phyloP scores from a whole-genome alignment of 1,140 invertebrate species.

The Chrysopa pallens region DNA sequence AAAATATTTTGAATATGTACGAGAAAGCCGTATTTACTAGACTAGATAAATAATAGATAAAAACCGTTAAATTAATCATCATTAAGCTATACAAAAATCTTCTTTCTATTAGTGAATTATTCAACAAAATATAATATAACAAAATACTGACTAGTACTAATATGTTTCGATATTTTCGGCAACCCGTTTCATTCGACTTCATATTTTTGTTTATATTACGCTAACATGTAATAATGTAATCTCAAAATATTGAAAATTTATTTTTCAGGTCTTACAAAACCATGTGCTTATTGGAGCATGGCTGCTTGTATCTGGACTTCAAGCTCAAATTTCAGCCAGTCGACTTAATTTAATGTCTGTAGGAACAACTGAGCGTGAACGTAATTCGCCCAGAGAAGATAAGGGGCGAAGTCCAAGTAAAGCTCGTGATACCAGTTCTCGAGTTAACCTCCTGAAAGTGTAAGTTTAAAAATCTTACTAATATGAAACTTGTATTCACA shows the following conservation, averaged over 20 bases:
- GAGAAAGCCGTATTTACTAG: too few species aligned
- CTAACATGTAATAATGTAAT: not conserved
- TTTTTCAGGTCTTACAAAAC: slow-evolving; percentile 63
- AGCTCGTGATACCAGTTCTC: slow-evolving; percentile 31
- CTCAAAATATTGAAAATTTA: slow-evolving; percentile 1
- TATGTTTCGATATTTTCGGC: too few species aligned
- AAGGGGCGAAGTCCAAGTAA: slow-evolving; percentile 47
- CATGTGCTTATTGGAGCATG: slow-evolving; percentile 73
- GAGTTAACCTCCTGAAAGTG: slow-evolving; percentile 22
- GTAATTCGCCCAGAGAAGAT: slow-evolving; percentile 27
- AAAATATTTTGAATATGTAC: too few species aligned
- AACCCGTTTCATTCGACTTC: not conserved
- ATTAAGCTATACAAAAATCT: too few species aligned
- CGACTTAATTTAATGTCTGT: slow-evolving; percentile 31
- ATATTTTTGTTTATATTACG: not conserved
- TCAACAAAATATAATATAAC: too few species aligned
- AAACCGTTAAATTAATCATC: too few species aligned
- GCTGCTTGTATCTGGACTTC: slow-evolving; percentile 71
- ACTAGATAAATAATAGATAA: too few species aligned
- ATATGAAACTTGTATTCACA: not conserved
- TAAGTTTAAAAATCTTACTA: not conserved
- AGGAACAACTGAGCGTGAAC: slow-evolving; percentile 14
- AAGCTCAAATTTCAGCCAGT: slow-evolving; percentile 41
- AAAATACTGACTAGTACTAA: too few species aligned
- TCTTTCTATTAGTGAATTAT: too few species aligned